Base-by-base conservation (phyloP, 2,113 vertebrate genomes). In the Panthera uncia region DNA sequence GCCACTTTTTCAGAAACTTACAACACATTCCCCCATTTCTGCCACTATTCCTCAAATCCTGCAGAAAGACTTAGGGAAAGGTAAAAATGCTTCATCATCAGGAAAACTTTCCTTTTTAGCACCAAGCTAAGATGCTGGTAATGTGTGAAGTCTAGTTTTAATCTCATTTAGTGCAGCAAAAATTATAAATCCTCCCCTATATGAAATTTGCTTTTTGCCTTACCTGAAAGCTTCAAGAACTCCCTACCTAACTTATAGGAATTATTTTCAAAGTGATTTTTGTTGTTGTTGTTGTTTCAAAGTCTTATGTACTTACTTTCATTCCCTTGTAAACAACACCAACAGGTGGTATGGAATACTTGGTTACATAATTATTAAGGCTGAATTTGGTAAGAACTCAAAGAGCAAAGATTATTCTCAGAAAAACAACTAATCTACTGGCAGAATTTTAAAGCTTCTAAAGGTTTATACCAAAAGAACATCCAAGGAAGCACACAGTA, bases 381-480 rank as follows among this genome's bases (percentile, higher is more conserved):
- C 55, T 82, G 16, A 74, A 92, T 97, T 96, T 90, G 87, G 45
- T 63, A 19, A 87, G 71, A 95, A 94, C 65, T 89, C 83, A 92
- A 87, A 94, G 52, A 87, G 45, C 73, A 41, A 73, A 27, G 41
- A 7, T 61, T 94, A 57, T 74, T 92, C 79, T 91, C 85, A 92
- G 83, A 69, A 95, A 95, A 93, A 23, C 5, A 97, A 95, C 73
- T 33, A 79, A 71, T 90, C 29, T 18, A 78, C 50, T 84, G 50
- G 33, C 21, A 86, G 19, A 23, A 73, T 68, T 94, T 74, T 76
- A 68, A 94, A 95, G 82, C 23, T 12, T 76, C n/a, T 92, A 36
- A 80, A 73, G 27, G 74, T 91, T 76, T 63, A 69, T 19, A 80
- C 66, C 31, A 63, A 38, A 36, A 13, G 7, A 96, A 85, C 7